These are phyloP conservation scores for Volucella inflata DNA, from an alignment of 2,888 invertebrate genomes.

Conservation along the genomic window DNA sequence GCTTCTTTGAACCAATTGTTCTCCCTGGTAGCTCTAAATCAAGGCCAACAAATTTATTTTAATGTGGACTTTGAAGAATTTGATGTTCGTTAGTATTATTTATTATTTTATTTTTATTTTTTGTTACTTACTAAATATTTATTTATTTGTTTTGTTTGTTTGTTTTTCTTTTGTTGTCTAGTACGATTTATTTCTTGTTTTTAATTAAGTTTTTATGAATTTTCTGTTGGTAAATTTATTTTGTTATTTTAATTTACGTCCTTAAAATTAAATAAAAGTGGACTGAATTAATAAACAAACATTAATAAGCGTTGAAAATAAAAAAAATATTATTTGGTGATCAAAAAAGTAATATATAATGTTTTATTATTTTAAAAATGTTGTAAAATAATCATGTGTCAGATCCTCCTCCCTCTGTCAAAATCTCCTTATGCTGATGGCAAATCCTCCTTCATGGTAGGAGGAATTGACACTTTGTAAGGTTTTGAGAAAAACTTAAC, in stretches of 20 bases:
- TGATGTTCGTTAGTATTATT: constrained; percentile 14
- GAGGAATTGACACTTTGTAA: constrained; percentile 32
- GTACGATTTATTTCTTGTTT: background rate
- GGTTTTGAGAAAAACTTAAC: constrained; percentile 21
- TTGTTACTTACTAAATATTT: too few species aligned
- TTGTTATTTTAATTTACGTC: constrained; percentile 15
- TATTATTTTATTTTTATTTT: too few species aligned
- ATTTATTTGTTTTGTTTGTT: too few species aligned
- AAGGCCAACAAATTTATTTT: constrained; percentile 2
- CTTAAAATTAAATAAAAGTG: too few species aligned
- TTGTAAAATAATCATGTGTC: constrained; percentile 21
- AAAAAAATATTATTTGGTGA: constrained; percentile 10
- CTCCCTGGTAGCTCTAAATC: constrained; percentile 28
- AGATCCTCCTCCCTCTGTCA: too few species aligned
- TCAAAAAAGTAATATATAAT: background rate
- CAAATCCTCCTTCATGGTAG: constrained; percentile 25
- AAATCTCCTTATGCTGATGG: too few species aligned
- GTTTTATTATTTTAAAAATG: constrained; percentile 10
- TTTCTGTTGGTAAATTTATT: background rate
- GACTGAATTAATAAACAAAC: constrained; percentile 17
- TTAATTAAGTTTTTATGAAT: constrained; percentile 1
- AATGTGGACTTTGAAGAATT: background rate
- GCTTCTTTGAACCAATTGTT: constrained; percentile 11
- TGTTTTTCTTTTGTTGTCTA: too few species aligned
- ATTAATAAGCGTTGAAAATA: background rate